Evolutionary conservation across 2,888 invertebrate species (phyloP).

Genomic region (Archips crataeganus): DNA sequence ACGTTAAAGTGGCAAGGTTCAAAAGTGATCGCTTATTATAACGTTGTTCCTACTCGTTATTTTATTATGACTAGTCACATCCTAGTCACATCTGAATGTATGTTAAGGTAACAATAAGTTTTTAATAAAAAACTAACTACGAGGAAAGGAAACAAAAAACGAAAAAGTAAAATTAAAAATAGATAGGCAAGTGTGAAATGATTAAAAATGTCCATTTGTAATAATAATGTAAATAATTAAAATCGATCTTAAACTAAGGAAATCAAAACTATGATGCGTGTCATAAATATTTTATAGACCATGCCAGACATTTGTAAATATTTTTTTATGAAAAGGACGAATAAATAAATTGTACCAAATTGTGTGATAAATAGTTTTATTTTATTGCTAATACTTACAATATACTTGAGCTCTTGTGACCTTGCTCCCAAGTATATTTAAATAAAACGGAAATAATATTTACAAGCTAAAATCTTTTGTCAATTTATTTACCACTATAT

Average conservation of each 20-base stretch:
- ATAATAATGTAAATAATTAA: slow-evolving; percentile 2
- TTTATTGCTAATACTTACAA: slow-evolving; percentile 41
- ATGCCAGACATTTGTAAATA: slow-evolving; percentile 45
- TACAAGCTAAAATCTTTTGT: background rate
- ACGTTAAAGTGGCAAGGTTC: too few species aligned
- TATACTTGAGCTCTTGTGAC: background rate
- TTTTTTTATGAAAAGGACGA: slow-evolving; percentile 43
- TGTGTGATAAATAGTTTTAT: slow-evolving; percentile 48
- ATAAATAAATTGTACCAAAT: slow-evolving; percentile 36
- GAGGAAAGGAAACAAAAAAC: too few species aligned
- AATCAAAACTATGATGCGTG: background rate
- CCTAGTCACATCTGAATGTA: too few species aligned
- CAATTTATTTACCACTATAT: too few species aligned
- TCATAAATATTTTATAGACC: slow-evolving; percentile 11
- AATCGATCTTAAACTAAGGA: slow-evolving; percentile 3
- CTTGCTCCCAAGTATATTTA: background rate
- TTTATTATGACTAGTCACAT: too few species aligned
- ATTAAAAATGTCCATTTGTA: too few species aligned
- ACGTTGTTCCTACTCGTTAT: too few species aligned
- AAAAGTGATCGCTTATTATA: too few species aligned
- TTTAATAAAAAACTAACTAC: too few species aligned
- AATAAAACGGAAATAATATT: background rate
- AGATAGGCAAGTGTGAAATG: too few species aligned
- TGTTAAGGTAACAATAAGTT: too few species aligned
- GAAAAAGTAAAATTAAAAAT: too few species aligned